Percentiles rank a stretch among this genome's conserved stretches.
These are phyloP conservation scores for Lycia hirtaria DNA, from an alignment of 2,888 invertebrate species.

Conservation along the genomic window DNA sequence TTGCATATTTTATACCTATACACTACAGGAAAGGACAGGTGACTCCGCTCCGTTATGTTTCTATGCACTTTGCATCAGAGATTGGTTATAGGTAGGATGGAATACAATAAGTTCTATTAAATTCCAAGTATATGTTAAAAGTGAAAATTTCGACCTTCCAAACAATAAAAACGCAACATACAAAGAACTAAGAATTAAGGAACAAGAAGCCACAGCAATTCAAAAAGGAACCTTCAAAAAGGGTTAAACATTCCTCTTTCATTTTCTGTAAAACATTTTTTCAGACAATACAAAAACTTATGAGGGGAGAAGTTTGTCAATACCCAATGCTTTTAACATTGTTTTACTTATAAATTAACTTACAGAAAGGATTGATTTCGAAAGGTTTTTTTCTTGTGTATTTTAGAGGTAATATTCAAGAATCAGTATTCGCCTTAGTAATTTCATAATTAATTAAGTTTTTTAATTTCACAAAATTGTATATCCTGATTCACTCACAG, in stretches of 20 bases:
- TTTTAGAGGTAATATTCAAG: slow-evolving; percentile 38
- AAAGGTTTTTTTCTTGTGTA: slow-evolving; percentile 12
- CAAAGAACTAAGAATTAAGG: background rate
- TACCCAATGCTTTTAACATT: slow-evolving; percentile 33
- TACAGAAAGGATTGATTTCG: slow-evolving; percentile 64
- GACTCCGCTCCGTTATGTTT: too few species aligned
- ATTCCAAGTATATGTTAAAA: too few species aligned
- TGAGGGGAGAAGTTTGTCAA: slow-evolving; percentile 47
- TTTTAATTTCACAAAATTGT: too few species aligned
- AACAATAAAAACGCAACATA: too few species aligned
- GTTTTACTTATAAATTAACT: slow-evolving; percentile 75
- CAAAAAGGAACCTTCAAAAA: slow-evolving; percentile 17
- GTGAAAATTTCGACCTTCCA: too few species aligned
- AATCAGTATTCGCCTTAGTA: background rate
- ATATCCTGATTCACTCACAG: too few species aligned
- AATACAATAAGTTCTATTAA: too few species aligned
- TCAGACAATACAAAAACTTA: slow-evolving; percentile 40
- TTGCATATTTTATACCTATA: too few species aligned
- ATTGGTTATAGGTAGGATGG: too few species aligned
- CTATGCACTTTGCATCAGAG: too few species aligned
- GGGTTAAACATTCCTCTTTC: slow-evolving; percentile 22
- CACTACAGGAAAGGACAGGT: too few species aligned
- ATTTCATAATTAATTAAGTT: too few species aligned
- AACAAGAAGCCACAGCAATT: slow-evolving; percentile 17
- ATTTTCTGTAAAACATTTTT: slow-evolving; percentile 35